Base-by-base conservation (phyloP, 2,888 invertebrate genomes). In the Tricholauxania praeusta region DNA sequence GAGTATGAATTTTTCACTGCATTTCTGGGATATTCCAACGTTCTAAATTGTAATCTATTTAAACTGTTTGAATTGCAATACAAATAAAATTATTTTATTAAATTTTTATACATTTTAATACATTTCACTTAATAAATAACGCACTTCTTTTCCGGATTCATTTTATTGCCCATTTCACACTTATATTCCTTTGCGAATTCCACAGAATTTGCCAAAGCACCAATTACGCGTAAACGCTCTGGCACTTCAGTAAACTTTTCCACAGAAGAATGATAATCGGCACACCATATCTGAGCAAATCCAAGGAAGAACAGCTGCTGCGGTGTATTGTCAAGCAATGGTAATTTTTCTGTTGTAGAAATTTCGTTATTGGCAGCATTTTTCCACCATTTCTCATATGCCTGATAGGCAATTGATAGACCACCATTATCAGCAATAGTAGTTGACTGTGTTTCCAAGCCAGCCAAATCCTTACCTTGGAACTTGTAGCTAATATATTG, bases 241-340 rank as follows among this genome's bases (percentile, higher is more conserved):
- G 84, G 84, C 7, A 83, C 72, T 59, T 82, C 79, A 3, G 79
- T 78, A 39, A 79, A 84, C 8, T 80, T 72, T 14, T 82, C 82
- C 6, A 72, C 59, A 8, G 60, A 17, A 0, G 79, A 72, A 0
- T 82, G 81, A 51, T 83, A 85, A 55, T 85, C 83, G 5, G 83
- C 79, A 75, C 86, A 86, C 77, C 84, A 86, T 0, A 83, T 78
- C 71, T 86, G 86, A 0, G 84, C 85, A 51, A 82, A 87, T 19
- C 83, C 80, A 71, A 86, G 76, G 51, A 81, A 86, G 73, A 86
- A 87, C 1, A 86, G 73, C 64, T 86, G 84, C 47, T 79, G 78
- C 47, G 82, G 80, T 1, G 82, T 79, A 57, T 80, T 79, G 2
- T 82, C 79, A 2, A 86, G 75, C 1, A 84, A 73, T 0, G 85